Percentiles rank a stretch among this genome's conserved stretches.
Evolutionary conservation across 2,888 invertebrate species (phyloP).

Genomic region (Rhaphigaster nebulosa): DNA sequence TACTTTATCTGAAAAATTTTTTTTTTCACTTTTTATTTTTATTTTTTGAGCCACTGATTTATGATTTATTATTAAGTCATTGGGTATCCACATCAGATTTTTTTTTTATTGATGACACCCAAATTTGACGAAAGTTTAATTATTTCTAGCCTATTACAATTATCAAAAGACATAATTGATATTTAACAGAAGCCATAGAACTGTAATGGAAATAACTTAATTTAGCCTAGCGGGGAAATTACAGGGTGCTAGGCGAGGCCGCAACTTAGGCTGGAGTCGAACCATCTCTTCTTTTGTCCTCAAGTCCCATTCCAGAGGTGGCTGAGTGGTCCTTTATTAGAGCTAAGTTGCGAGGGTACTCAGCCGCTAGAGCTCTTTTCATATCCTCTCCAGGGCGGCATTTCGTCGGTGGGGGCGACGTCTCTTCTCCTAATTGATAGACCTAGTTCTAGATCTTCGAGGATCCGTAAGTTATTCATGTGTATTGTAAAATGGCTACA

Average conservation of each 20-base stretch:
- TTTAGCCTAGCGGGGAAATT: neutral
- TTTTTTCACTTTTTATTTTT: no score
- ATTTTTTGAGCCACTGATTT: no score
- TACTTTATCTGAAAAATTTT: no score
- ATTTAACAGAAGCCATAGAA: neutral
- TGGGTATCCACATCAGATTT: no score
- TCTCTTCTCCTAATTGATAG: neutral
- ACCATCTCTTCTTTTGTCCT: neutral
- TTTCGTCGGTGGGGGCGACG: neutral
- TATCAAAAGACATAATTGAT: neutral
- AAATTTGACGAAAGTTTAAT: no score
- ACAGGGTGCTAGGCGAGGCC: neutral
- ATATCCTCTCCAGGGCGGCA: neutral
- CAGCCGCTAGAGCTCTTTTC: neutral
- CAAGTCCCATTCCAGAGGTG: neutral
- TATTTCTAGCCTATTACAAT: no score
- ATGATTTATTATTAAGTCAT: no score
- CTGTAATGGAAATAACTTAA: neutral
- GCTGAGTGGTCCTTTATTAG: neutral
- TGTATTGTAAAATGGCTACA: no score
- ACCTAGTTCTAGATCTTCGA: neutral
- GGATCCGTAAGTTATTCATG: no score
- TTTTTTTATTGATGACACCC: no score
- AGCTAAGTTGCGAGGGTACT: neutral
- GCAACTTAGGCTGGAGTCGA: neutral